Evolutionary conservation across 2,797 vertebrate species (phyloP), one percentile per base, ranked within the genome.

Genomic region (Galagoides demidoff): DNA sequence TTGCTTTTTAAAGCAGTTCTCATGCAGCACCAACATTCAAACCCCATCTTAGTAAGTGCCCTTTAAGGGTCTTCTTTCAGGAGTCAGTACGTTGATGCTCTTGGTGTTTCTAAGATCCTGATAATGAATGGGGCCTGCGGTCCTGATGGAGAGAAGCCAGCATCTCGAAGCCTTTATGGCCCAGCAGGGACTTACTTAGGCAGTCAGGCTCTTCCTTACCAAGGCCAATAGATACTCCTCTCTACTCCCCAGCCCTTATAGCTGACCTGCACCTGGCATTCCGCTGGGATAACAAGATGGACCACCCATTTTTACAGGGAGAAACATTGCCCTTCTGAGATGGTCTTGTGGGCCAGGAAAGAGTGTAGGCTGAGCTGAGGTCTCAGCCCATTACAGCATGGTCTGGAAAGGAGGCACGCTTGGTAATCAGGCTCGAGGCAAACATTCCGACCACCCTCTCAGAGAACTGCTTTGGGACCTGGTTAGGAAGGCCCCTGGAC

Each of bases 301-400:
- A 89, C 94, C 97, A 94, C 96, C 94, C 89, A 13, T 84, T 96
- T 94, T 94, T 84, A 96, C 45, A 39, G 90, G 5, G 49, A 94
- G 93, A 95, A 93, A 90, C 95, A 96, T 37, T 52, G 89, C 29
- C 78, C 93, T 89, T 79, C 29, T 57, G 97, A 94, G 97, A 89
- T 4, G 0, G 12, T n/a, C 73, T 6, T 23, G 0, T 1, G 49
- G 83, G 89, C 97, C 94, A 90, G 90, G 95, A 95, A 94, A 61
- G 93, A 85, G 91, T 88, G 91, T 86, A 93, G 83, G 93, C 94
- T 0, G 3, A 29, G 27, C 16, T 31, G 57, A 95, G 95, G 43
- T 64, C 74, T 86, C 73, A 0, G 74, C 88, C 81, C 66, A 64
- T 94, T 71, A 96, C 79, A 9, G 39, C 81, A 90, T 39, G 71